Base-by-base conservation (phyloP, 2,113 vertebrate genomes). In the Sinocyclocheilus maitianheensis region DNA sequence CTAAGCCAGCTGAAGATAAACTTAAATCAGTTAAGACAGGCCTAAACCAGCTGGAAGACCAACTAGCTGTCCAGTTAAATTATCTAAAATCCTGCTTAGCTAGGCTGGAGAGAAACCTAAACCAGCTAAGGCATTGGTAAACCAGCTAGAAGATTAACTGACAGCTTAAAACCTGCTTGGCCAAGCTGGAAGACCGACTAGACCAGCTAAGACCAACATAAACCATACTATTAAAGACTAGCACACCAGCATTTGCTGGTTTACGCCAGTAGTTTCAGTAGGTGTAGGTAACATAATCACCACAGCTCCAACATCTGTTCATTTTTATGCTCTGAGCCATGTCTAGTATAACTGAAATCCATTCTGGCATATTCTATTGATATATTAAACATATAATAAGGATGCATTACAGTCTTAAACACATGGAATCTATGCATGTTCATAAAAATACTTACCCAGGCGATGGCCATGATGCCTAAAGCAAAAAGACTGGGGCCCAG, bases 401-500 rank as follows among this genome's bases (percentile, higher is more conserved):
- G 5, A 37, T 18, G 75, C 55, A 34, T 84, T 81, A 77, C 13
- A 62, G 24, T 55, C 30, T 3, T n/a, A 55, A 43, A 78, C 10
- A 24, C 40, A 67, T 4, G 22, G 8, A 48, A 55, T 80, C 26
- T 75, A 37, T 72, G 53, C 69, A 81, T 48, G 16, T 26, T 53
- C 6, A 40, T 10, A 14, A 34, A 78, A 11, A 62, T 72, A 2
- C 97, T 97, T 96, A 99, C 98, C 98, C 98, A 99, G 24, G 97
- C 97, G 0, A 98, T 92, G 2, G 97, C 97, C 97, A 99, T 97
- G 90, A 99, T 97, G 82, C 98, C 98, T 84, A 99, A 93, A 88
- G 98, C 98, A 0, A 99, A 99, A 91, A 99, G 96, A 87, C 97
- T 99, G 89, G 98, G 98, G 83, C 98, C 98, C 82, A 99, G 95